A percentile compares a stretch with the other conserved stretches of the same genome.
These are phyloP conservation scores for Malachius bipustulatus DNA, from an alignment of 2,888 invertebrate species.

Conservation along the genomic window DNA sequence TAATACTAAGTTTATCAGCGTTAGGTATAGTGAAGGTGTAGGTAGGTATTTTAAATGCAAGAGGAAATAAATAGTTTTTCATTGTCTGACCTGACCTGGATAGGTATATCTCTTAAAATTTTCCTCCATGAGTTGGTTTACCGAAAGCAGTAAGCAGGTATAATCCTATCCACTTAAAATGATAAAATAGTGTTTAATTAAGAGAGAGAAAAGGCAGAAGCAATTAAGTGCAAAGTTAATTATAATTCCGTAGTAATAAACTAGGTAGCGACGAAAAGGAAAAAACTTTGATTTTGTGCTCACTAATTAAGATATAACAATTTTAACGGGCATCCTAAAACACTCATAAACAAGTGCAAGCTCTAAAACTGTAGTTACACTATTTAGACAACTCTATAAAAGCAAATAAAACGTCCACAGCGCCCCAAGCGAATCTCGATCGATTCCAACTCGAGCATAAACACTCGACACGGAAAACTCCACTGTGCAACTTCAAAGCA, in stretches of 20 bases:
- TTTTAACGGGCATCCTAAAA: constrained; percentile 34
- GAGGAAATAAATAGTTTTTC: too few species aligned
- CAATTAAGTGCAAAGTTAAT: too few species aligned
- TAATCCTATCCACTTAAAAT: too few species aligned
- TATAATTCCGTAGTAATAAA: constrained; percentile 9
- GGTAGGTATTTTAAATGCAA: too few species aligned
- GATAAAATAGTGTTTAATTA: too few species aligned
- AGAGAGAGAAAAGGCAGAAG: too few species aligned
- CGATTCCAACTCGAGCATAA: constrained; percentile 5
- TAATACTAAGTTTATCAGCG: too few species aligned
- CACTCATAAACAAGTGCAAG: constrained; percentile 36
- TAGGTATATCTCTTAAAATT: too few species aligned
- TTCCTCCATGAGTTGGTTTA: too few species aligned
- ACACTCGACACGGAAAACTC: constrained; percentile 4
- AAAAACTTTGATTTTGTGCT: constrained; percentile 18
- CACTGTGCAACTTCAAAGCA: constrained; percentile 20
- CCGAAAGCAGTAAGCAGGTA: too few species aligned
- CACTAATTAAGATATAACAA: constrained; percentile 36
- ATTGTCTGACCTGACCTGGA: too few species aligned
- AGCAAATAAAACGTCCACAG: constrained; percentile 29
- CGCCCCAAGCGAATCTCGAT: constrained; percentile 16
- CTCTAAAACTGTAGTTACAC: constrained; percentile 33
- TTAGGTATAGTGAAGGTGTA: too few species aligned
- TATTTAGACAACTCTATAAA: constrained; percentile 33
- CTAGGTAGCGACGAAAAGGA: constrained; percentile 20